These are phyloP conservation scores for Hiodon tergisus DNA, from an alignment of 2,113 vertebrate species.

Conservation along the genomic window DNA sequence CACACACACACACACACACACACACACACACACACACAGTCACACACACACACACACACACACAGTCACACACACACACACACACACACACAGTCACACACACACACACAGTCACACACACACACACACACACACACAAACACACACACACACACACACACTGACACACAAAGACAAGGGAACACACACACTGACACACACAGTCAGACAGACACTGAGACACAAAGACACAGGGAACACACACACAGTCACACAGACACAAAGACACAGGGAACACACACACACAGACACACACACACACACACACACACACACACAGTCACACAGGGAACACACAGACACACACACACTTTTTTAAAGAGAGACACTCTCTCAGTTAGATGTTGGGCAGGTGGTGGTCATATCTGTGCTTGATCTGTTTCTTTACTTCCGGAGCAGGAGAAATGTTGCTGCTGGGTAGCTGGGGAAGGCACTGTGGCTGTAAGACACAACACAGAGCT, in stretches of 20 bases:
- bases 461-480: conserved; percentile 69
- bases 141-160: not conserved
- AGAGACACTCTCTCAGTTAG: conserved; percentile 33
- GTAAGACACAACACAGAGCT: not conserved
- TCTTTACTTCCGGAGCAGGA: conserved; percentile 66
- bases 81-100: not conserved
- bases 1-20: not conserved
- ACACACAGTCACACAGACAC: not conserved
- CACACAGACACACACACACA: conserved; percentile 15
- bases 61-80: not conserved
- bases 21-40: not conserved
- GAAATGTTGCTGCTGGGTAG: conserved; percentile 65
- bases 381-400: conserved; percentile 69
- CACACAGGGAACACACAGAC: not conserved
- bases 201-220: no score
- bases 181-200: not conserved
- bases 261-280: conserved; percentile 29
- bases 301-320: not conserved
- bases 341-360: not conserved
- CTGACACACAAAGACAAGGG: no score
- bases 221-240: not conserved
- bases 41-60: not conserved
- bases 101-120: no score
- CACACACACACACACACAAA: no score
- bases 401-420: conserved; percentile 63